phyloP scores from a whole-genome alignment of 2,113 vertebrate species.

The Axis porcinus region DNA sequence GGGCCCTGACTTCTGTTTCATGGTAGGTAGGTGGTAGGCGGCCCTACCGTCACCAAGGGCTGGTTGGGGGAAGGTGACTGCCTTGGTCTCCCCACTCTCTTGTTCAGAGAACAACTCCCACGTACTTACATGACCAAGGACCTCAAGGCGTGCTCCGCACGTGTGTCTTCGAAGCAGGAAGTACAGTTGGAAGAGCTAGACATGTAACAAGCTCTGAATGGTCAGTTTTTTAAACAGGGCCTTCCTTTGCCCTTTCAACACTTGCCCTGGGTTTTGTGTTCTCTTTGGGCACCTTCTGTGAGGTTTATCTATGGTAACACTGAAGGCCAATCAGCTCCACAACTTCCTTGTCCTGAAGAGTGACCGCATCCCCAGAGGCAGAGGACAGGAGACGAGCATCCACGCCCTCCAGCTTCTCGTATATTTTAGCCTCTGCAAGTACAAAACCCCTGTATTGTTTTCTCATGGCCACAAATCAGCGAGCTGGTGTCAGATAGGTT shows the following conservation, averaged over 20 bases:
- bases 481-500: not conserved
- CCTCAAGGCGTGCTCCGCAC: not conserved
- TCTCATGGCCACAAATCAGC: not conserved
- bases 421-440: not conserved
- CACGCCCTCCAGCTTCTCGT: not conserved
- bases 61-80: not conserved
- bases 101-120: not conserved
- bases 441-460: not conserved
- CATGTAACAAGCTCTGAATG: not conserved
- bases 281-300: not conserved
- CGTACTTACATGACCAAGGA: fast-evolving
- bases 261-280: no score
- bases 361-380: not conserved
- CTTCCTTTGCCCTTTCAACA: not conserved
- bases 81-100: not conserved
- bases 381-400: not conserved
- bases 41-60: no score
- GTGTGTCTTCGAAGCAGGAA: not conserved
- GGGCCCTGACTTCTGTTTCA: not conserved
- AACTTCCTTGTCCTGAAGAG: not conserved
- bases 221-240: not conserved
- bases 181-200: not conserved
- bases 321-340: not conserved
- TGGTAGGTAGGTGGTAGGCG: not conserved
- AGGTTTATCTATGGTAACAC: not conserved